A percentile compares a stretch with the other conserved stretches of the same genome.
Conservation (phyloP, 2,888 invertebrate species). For the Volucella inflata region DNA sequence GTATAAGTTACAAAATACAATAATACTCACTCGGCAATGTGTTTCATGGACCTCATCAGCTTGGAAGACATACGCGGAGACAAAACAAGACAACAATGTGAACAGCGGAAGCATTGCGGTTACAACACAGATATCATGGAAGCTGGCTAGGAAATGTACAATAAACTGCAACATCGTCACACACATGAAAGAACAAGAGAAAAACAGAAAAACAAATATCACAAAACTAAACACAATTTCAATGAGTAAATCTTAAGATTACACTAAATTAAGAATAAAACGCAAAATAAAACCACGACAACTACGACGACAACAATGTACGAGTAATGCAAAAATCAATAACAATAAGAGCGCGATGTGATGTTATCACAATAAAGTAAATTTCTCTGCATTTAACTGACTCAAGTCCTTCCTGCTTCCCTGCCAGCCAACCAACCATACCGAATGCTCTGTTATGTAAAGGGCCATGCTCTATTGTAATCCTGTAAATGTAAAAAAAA, state of each 20-base stretch:
- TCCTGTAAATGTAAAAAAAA: slow-evolving; percentile 17
- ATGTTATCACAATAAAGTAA: slow-evolving; percentile 24
- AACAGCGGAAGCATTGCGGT: slow-evolving; percentile 93
- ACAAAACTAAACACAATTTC: slow-evolving; percentile 54
- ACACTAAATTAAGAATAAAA: slow-evolving; percentile 32
- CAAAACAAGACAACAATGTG: slow-evolving; percentile 93
- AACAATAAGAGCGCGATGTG: slow-evolving; percentile 47
- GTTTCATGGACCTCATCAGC: slow-evolving; percentile 97
- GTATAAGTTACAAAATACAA: slow-evolving; percentile 3
- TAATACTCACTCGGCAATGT: slow-evolving; percentile 92
- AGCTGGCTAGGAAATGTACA: slow-evolving; percentile 89
- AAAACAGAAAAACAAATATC: slow-evolving; percentile 24
- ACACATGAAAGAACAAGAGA: slow-evolving; percentile 50
- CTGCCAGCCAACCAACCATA: background rate
- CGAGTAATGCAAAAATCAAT: slow-evolving; percentile 68
- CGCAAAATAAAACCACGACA: too few species aligned
- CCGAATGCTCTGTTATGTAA: slow-evolving; percentile 52
- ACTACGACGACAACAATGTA: background rate
- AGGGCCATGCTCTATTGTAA: slow-evolving; percentile 15
- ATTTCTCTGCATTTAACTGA: background rate
- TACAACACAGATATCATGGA: slow-evolving; percentile 91
- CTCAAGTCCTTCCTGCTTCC: slow-evolving; percentile 12
- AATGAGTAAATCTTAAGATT: slow-evolving; percentile 42
- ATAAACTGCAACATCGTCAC: slow-evolving; percentile 83
- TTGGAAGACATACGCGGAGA: slow-evolving; percentile 95